Conservation (phyloP, 2,113 vertebrate species). For the Leptobrachium ailaonicum region DNA sequence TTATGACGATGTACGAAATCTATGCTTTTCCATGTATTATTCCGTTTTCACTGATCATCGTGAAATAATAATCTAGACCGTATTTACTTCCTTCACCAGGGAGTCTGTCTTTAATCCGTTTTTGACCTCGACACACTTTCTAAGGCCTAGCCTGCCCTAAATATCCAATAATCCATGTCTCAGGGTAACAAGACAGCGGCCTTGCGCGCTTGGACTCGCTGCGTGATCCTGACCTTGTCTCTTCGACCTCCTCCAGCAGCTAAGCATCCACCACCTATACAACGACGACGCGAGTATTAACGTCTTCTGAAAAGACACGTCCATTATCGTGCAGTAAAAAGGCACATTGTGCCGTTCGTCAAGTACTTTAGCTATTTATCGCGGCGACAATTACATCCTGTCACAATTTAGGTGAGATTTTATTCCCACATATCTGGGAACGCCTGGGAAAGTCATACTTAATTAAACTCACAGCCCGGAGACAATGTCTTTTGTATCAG, state of each 20-base stretch:
- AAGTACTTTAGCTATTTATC: constrained; percentile 8
- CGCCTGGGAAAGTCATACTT: constrained; percentile 34
- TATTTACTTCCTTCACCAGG: no score
- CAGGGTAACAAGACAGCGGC: no score
- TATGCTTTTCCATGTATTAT: no score
- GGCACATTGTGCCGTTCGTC: neutral
- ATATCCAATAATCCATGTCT: no score
- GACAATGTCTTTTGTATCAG: constrained; percentile 19
- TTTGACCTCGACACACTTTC: no score
- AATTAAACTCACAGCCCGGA: constrained; percentile 18
- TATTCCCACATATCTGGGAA: constrained; percentile 25
- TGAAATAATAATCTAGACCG: no score
- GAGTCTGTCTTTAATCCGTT: no score
- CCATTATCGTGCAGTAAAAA: neutral
- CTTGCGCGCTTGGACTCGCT: no score
- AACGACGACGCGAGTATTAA: neutral
- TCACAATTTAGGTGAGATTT: constrained; percentile 6
- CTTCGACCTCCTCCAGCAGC: neutral
- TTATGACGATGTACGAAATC: no score
- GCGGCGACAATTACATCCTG: constrained; percentile 13
- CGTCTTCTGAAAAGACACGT: neutral
- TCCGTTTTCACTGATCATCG: no score
- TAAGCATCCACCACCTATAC: no score
- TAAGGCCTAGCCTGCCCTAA: no score
- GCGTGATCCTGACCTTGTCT: neutral